A percentile compares a stretch with the other conserved stretches of the same genome.
phyloP scores from a whole-genome alignment of 2,888 invertebrate genomes.

The Unio pictorum region DNA sequence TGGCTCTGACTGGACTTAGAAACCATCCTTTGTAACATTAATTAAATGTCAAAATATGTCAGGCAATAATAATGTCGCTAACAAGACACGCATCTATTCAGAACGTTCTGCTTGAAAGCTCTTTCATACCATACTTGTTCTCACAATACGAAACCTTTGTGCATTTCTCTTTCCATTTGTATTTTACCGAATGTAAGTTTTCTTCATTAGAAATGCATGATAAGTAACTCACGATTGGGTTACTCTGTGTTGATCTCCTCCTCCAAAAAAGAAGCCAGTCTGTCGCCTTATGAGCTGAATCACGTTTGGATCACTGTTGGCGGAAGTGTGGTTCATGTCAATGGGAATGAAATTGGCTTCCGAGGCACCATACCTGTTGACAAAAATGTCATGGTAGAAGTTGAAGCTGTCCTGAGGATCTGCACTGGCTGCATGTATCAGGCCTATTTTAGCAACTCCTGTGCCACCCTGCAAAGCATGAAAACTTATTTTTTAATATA shows the following conservation, averaged over 20 bases:
- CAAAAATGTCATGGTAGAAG: conserved; percentile 38
- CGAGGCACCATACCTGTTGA: conserved; percentile 35
- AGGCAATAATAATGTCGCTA: no score
- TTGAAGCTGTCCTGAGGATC: conserved; percentile 33
- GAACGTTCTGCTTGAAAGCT: no score
- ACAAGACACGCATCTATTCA: no score
- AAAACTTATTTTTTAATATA: no score
- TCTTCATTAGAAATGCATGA: no score
- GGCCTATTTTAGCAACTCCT: conserved; percentile 45
- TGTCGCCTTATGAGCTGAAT: conserved; percentile 34
- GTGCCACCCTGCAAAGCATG: conserved; percentile 31
- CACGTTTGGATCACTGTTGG: conserved; percentile 27
- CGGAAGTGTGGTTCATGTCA: conserved; percentile 36
- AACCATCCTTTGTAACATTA: no score
- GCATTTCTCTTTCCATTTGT: no score
- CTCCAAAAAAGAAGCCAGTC: conserved; percentile 56
- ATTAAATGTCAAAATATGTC: no score
- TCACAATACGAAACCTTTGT: no score
- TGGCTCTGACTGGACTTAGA: no score
- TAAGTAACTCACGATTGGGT: conserved; percentile 30
- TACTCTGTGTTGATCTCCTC: conserved; percentile 44
- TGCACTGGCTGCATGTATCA: conserved; percentile 44
- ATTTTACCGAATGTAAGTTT: no score
- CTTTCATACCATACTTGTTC: no score
- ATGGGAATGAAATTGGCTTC: conserved; percentile 45